Base-by-base conservation (phyloP, 2,797 vertebrate species). In the Hypotaenidia philippensis region DNA sequence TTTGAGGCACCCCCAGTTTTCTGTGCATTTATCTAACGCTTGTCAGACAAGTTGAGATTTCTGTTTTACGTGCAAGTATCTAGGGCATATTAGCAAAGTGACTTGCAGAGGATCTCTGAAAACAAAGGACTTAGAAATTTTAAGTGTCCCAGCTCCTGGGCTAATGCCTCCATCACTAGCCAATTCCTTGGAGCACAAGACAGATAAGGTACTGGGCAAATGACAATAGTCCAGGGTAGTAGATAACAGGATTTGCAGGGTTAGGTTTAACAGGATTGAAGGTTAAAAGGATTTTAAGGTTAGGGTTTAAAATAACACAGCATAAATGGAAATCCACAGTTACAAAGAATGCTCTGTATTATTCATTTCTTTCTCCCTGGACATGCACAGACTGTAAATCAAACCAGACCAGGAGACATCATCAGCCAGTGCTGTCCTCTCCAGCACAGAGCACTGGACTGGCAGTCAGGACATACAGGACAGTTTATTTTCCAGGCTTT, bases 191-290 rank as follows among this genome's bases (percentile, higher is more conserved):
- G 86, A 68, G 34, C 66, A 90, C 32, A 60, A 70, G n/a, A 29
- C 52, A 87, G 63, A 47, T 57, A 60, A 82, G 21, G 63, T 10
- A 59, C 45, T 70, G 27, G 60, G 55, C n/a, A 53, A 74, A 32
- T 76, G 50, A 38, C 63, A 82, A 4, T 2, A 70, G 27, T 20
- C n/a, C 20, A 18, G 41, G 52, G 40, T 60, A 87, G 59, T 90
- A 84, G 49, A 93, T 74, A 95, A 93, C 63, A 72, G n/a, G 57
- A 95, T 91, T 91, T 94, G 52, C 59, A 90, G 59, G 31, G 80
- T 63, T 86, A 79, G 61, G 20, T 94, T 93, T 94, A 93, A 65
- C 61, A 83, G 65, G 85, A 71, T 83, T 88, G 65, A 93, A 91
- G 34, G 65, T 81, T 91, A 94, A 91, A 41, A 78, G 44, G 72